Evolutionary conservation across 2,888 invertebrate species (phyloP).

Genomic region (Lasioglossum morio): DNA sequence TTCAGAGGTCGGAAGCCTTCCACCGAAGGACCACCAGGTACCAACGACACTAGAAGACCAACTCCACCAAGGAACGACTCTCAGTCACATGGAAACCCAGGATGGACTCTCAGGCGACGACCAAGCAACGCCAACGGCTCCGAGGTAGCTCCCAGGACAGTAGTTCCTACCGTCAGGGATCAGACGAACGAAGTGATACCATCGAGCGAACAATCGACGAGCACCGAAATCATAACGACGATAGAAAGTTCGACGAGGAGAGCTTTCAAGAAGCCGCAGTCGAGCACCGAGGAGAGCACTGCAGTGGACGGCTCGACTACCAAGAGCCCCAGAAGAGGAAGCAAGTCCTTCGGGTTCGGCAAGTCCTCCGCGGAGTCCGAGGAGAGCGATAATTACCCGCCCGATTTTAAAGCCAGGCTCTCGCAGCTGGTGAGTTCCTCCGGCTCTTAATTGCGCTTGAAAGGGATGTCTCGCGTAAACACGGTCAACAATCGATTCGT

Average conservation of each 20-base stretch:
- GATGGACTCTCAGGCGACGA: slow-evolving; percentile 79
- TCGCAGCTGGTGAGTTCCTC: slow-evolving; percentile 78
- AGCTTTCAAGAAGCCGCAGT: slow-evolving; percentile 60
- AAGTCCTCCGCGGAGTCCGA: slow-evolving; percentile 60
- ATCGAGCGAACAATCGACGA: slow-evolving; percentile 55
- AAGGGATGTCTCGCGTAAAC: background rate
- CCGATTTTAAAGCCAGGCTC: slow-evolving; percentile 80
- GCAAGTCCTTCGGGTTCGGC: slow-evolving; percentile 66
- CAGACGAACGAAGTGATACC: slow-evolving; percentile 73
- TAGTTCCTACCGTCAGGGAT: slow-evolving; percentile 38
- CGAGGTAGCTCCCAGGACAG: slow-evolving; percentile 30
- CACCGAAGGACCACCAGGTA: slow-evolving; percentile 46
- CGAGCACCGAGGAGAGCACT: slow-evolving; percentile 51
- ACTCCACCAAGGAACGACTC: slow-evolving; percentile 36
- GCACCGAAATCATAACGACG: slow-evolving; percentile 46
- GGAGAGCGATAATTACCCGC: slow-evolving; percentile 81
- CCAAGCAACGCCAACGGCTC: slow-evolving; percentile 62
- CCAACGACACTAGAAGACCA: slow-evolving; percentile 18
- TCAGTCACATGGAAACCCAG: slow-evolving; percentile 73
- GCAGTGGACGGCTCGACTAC: slow-evolving; percentile 28
- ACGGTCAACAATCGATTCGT: too few relatives aligned
- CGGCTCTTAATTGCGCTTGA: background rate
- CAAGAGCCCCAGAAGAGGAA: slow-evolving; percentile 70
- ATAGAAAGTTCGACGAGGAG: slow-evolving; percentile 53
- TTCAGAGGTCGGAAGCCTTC: slow-evolving; percentile 77